These are phyloP conservation scores for Aptenodytes patagonicus DNA, from an alignment of 2,113 vertebrate species.

Conservation along the genomic window DNA sequence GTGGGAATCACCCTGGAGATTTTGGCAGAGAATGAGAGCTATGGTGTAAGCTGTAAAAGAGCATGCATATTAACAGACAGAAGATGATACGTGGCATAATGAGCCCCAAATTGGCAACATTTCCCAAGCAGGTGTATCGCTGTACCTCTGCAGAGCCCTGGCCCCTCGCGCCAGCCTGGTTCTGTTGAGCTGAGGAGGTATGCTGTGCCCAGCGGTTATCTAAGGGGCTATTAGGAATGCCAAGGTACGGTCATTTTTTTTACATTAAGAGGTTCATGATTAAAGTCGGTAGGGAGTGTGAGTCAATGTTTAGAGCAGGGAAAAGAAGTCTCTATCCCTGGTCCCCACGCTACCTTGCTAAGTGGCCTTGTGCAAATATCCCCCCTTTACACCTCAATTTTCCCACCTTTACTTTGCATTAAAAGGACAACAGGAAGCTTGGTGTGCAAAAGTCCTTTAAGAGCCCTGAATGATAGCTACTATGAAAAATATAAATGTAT, in stretches of 20 bases:
- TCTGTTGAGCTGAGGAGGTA: neutral
- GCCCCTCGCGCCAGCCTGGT: neutral
- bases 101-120: rapidly evolving
- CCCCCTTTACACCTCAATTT: neutral
- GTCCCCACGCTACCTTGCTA: neutral
- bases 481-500: conserved; percentile 17
- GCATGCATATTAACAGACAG: neutral
- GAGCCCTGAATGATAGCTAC: neutral
- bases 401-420: neutral
- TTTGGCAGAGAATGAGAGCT: neutral
- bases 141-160: neutral
- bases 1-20: neutral
- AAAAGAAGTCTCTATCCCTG: neutral
- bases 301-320: neutral
- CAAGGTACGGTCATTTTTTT: neutral
- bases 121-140: rapidly evolving
- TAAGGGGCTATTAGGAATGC: neutral
- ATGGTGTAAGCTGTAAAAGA: neutral
- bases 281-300: neutral
- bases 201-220: neutral
- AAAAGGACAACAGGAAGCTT: conserved; percentile 3
- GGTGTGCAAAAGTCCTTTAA: neutral
- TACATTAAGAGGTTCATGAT: neutral
- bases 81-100: rapidly evolving
- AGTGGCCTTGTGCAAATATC: neutral